Base-by-base conservation (phyloP, 2,888 invertebrate genomes). In the Orthonychiurus folsomi region DNA sequence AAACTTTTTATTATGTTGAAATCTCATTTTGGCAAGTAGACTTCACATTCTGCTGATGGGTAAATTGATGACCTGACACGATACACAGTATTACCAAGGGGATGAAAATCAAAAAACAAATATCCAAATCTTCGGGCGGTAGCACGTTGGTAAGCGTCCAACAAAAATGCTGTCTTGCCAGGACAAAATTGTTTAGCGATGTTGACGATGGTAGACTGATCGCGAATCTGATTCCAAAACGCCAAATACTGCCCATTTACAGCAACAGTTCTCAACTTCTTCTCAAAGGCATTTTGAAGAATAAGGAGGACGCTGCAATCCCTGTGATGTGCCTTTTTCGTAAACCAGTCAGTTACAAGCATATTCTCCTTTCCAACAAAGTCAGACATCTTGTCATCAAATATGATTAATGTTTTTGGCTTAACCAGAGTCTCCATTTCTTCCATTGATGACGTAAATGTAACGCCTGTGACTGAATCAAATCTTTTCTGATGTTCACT, bases 161-260 rank as follows among this genome's bases (percentile, higher is more conserved):
- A 20, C 1, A 60, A 20, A 54, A 20, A 60, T 18, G 23, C 15
- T 3, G 24, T 3, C 18, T 54, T 23, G 20, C 60, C 60, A 23
- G 60, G 60, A 24, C 27, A 60, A 3, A 60, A 24, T 23, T 54
- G 60, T 1, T 18, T 23, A 21, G 59, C 59, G 20, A 60, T 25
- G 20, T 27, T 28, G 2, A 1, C 9, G 20, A 60, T 60, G 15
- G 23, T 21, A 21, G 53, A 21, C 1, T 37, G 18, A 48, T 61
- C 61, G 21, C 55, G 18, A 9, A 48, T 23, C 15, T 48, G 24
- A n/a, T 55, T 56, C 47, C 55, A 61, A 1, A 61, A 26, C 24
- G 24, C 20, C 2, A 27, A 18, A 9, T 37, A 56, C 12, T 61
- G 61, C 1, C 48, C 23, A 50, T 61, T 61, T n/a, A 61, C 21